These are phyloP conservation scores for Netelia inedita DNA, from an alignment of 2,888 invertebrate species.

Conservation along the genomic window DNA sequence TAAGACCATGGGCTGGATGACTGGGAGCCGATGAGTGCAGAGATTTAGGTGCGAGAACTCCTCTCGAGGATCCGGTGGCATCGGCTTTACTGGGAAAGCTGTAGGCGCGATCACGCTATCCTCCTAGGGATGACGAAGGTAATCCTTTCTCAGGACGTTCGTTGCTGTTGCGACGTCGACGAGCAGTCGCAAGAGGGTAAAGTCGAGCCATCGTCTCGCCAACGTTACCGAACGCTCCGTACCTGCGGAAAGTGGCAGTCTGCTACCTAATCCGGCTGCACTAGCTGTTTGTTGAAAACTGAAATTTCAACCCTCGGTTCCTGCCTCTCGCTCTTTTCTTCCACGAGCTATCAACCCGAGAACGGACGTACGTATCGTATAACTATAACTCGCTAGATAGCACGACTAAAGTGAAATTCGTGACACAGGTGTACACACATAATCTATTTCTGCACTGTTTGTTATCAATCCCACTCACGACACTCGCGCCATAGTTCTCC, in stretches of 20 bases:
- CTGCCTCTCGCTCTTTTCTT: background rate
- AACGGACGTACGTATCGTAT: background rate
- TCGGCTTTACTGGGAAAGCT: slow-evolving; percentile 53
- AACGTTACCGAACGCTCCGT: background rate
- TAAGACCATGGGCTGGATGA: slow-evolving; percentile 29
- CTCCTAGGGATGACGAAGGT: slow-evolving; percentile 41
- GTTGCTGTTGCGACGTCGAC: slow-evolving; percentile 14
- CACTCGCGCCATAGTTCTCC: too few species aligned
- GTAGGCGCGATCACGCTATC: slow-evolving; percentile 48
- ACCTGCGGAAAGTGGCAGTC: background rate
- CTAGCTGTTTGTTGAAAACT: slow-evolving; percentile 10
- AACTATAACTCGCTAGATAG: slow-evolving; percentile 5
- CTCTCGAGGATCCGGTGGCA: slow-evolving; percentile 39
- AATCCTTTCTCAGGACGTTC: slow-evolving; percentile 48
- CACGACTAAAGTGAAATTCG: slow-evolving; percentile 1
- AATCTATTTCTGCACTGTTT: slow-evolving; percentile 56
- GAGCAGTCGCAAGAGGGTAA: slow-evolving; percentile 5
- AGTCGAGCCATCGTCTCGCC: slow-evolving; percentile 14
- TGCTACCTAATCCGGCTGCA: background rate
- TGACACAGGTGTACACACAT: slow-evolving; percentile 35
- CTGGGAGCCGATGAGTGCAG: background rate
- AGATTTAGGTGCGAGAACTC: slow-evolving; percentile 29
- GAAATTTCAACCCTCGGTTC: background rate
- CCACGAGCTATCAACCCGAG: background rate
- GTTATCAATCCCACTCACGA: slow-evolving; percentile 11